Conservation (phyloP, 2,797 vertebrate genomes). For the Megaceryle alcyon region DNA sequence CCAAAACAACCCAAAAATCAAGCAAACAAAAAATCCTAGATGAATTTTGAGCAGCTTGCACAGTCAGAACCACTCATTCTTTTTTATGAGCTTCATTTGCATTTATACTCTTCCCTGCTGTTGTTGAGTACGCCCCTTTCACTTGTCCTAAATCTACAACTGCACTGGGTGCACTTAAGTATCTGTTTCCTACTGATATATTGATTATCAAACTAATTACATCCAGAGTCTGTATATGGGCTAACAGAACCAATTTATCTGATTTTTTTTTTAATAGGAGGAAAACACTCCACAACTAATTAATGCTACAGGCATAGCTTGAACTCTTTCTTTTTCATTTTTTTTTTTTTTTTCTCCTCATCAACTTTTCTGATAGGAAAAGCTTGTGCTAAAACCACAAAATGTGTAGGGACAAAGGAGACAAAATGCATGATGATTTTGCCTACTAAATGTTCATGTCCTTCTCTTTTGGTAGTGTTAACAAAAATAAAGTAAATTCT, state of each 20-base stretch:
- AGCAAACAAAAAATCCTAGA: not conserved
- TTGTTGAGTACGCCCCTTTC: constrained; percentile 71
- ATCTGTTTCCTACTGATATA: constrained; percentile 82
- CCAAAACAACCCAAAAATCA: not conserved
- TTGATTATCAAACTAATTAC: constrained; percentile 88
- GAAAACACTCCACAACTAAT: constrained; percentile 80
- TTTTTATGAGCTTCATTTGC: constrained; percentile 76
- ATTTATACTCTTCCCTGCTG: constrained; percentile 74
- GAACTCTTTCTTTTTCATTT: not conserved
- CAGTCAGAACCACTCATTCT: constrained; percentile 61
- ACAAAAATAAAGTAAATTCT: not conserved
- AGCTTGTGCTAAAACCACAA: not conserved
- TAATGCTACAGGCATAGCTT: constrained; percentile 76
- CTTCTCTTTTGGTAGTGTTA: not conserved
- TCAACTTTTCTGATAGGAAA: not conserved
- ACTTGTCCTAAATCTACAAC: constrained; percentile 76
- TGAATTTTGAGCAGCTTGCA: constrained; percentile 66
- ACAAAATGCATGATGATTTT: not conserved
- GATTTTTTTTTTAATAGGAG: constrained; percentile 64
- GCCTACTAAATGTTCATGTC: not conserved
- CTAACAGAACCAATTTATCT: constrained; percentile 65
- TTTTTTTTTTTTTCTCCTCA: not conserved
- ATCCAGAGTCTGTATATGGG: constrained; percentile 63
- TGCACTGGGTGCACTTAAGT: constrained; percentile 71
- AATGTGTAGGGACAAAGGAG: not conserved